These are phyloP conservation scores for Chauna torquata DNA, from an alignment of 2,113 vertebrate genomes.

Conservation along the genomic window DNA sequence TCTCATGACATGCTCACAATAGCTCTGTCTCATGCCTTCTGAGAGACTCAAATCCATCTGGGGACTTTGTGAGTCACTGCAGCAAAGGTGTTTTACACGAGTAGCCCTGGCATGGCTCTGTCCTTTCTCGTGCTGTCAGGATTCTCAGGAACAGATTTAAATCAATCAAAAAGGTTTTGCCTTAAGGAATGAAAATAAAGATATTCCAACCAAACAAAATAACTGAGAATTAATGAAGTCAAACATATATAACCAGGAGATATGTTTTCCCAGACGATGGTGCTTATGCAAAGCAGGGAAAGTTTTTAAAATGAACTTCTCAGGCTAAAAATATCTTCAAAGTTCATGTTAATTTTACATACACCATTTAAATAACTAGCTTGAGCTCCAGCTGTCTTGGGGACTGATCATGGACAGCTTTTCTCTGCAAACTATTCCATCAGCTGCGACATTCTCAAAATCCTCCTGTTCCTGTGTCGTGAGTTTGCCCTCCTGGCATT, in stretches of 20 bases:
- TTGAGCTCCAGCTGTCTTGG: slow-evolving; percentile 31
- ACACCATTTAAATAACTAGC: not conserved
- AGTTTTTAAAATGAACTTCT: slow-evolving; percentile 48
- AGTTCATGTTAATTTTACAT: slow-evolving; percentile 30
- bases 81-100: not conserved
- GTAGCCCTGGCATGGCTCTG: not conserved
- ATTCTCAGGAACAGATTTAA: not conserved
- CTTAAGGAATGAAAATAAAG: not conserved
- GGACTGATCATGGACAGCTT: not conserved
- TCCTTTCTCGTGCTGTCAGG: not conserved
- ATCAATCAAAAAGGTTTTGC: not conserved
- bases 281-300: not conserved
- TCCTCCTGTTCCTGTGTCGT: not conserved
- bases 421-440: not conserved
- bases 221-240: not conserved
- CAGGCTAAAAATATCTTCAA: slow-evolving; percentile 64
- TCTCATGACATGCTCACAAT: not conserved
- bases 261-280: not conserved
- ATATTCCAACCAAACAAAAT: not conserved
- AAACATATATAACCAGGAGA: not conserved
- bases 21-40: not conserved
- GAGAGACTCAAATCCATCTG: not conserved
- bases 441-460: slow-evolving; percentile 28
- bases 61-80: not conserved
- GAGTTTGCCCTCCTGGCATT: slow-evolving; percentile 7